Conservation (phyloP, 1,140 invertebrate genomes). For the Zophobas atratus region DNA sequence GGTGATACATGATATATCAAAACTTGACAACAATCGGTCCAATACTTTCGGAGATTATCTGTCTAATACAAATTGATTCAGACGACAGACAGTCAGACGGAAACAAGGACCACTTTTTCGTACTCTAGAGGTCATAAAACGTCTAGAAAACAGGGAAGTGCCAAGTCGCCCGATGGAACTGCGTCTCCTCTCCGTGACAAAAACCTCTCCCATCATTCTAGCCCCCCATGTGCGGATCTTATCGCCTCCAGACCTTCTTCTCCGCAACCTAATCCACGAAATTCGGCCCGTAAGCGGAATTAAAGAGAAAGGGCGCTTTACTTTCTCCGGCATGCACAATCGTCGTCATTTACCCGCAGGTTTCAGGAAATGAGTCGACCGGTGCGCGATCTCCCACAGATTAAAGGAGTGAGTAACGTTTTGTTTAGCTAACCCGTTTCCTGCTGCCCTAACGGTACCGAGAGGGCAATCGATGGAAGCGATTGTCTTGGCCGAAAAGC, state of each 20-base stretch:
- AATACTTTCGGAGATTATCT: too few relatives aligned
- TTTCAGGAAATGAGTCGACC: slow-evolving; percentile 21
- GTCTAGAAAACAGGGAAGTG: too few relatives aligned
- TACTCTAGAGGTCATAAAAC: too few relatives aligned
- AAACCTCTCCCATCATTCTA: too few relatives aligned
- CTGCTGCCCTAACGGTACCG: slow-evolving; percentile 33
- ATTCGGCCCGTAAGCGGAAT: neutral
- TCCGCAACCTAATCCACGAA: neutral
- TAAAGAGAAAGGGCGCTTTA: neutral
- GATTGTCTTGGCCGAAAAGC: neutral
- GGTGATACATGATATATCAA: too few relatives aligned
- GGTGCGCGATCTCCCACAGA: slow-evolving; percentile 23
- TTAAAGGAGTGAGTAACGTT: slow-evolving; percentile 30
- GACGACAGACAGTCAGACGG: too few relatives aligned
- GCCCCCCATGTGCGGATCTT: too few relatives aligned
- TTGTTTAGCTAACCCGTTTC: slow-evolving; percentile 25
- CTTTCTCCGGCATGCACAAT: slow-evolving; percentile 2
- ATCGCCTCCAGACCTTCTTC: neutral
- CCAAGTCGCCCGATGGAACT: too few relatives aligned
- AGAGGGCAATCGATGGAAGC: neutral
- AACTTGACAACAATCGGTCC: too few relatives aligned
- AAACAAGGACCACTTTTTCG: too few relatives aligned
- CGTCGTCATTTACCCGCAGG: slow-evolving; percentile 1
- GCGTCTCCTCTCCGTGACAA: too few relatives aligned
- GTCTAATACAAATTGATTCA: too few relatives aligned